Evolutionary conservation across 2,888 invertebrate species (phyloP), one percentile per base, ranked within the genome.

Genomic region (Drosophila parthenogenetica): DNA sequence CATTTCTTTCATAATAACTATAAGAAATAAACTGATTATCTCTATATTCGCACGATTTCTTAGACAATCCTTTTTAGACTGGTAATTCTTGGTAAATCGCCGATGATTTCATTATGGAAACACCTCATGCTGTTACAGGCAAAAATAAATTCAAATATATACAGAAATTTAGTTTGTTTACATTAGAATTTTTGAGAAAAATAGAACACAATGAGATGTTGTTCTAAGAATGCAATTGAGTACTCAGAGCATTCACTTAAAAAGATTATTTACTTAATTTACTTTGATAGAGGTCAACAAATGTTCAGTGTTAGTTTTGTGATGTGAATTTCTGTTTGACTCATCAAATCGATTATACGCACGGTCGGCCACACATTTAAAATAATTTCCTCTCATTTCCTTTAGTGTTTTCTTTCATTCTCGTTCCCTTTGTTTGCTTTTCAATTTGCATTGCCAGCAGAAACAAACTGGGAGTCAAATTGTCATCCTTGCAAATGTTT

Each of bases 381-480:
- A 39, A 11, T 5, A 14, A 0, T 40, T 55, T 13, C 10, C n/a
- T 16, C 13, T 25, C 19, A 13, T 13, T 7, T 13, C 3, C 1
- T 11, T 14, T 45, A 17, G 17, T 8, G n/a, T 22, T 25, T 5
- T 22, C 48, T 53, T 37, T 17, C 11, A n/a, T 16, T 25, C 22
- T 5, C 17, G 7, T 46, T 39, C 13, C 17, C 11, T n/a, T 59
- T 48, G 29, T 60, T 73, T 73, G 78, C 46, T 54, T 72, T 35
- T 13, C 58, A 73, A 77, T 73, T 75, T 74, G 50, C 42, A 42
- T 48, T 65, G 59, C 42, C 66, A 62, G 54, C 42, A 61, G 54
- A 46, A 58, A 46, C 49, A 61, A 54, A 39, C n/a, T 22, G 17
- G 10, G 48, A 59, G 53, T 62, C 72, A 39, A 42, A 66, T 19